Base-by-base conservation (phyloP, 23 tunicate species). In the Halocynthia roretzi region DNA sequence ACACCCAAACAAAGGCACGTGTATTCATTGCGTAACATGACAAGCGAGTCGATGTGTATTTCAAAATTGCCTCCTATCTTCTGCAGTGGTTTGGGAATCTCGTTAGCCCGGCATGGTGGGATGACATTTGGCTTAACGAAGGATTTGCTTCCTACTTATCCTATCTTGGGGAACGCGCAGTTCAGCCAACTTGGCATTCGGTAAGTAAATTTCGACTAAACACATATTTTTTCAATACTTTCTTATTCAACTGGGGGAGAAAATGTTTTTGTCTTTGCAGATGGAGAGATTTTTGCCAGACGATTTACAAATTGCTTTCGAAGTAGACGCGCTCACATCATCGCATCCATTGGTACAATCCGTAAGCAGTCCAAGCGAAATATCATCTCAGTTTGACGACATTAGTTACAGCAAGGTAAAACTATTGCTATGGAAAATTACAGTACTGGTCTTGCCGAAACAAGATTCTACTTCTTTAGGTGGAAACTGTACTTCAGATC, bases 81-180 rank as follows among this genome's bases (percentile, higher is more conserved):
- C 62, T 63, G 10, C 50, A 87, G 83, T 87, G 94, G 94, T 87
- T 87, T 71, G 85, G 95, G 10, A 82, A 88, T 72, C 21, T 78
- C 14, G 76, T 88, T 53, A 88, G 72, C 61, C 84, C 88, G 11
- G 8, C 78, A 22, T 88, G 95, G 95, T 88, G 95, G 95, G 95
- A 88, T 69, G 83, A 88, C 12, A 74, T 88, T 15, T 88, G 95
- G 95, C 56, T 88, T 56, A 83, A 88, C 52, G 95, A 88, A 80
- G 95, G 85, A 12, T 81, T 81, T 49, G 85, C 85, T 10, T 20
- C 85, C 18, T 81, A 20, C 70, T 0, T 81, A 1, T 22, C 65
- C 48, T 81, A 81, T 50, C 22, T 81, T 0, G 85, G 85, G 52
- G 49, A 22, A 72, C 15, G 5, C 5, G 49, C 49, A 56, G 56